phyloP scores from a whole-genome alignment of 1,140 invertebrate genomes.

The Galleria mellonella region DNA sequence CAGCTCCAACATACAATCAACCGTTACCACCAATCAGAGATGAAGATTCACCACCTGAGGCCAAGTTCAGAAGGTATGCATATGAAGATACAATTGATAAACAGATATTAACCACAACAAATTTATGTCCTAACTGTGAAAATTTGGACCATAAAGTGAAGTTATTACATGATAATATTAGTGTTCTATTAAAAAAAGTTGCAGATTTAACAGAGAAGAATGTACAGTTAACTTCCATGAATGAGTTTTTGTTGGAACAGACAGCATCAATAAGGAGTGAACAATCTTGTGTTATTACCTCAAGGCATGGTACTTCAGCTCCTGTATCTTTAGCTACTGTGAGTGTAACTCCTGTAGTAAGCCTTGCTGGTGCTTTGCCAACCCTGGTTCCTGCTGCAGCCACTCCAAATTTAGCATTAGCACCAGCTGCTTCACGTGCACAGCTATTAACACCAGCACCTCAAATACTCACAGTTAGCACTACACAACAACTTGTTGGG shows the following conservation, averaged over 20 bases:
- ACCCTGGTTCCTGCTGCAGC: slow-evolving; percentile 52
- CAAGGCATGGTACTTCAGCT: slow-evolving; percentile 59
- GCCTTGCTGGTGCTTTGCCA: slow-evolving; percentile 54
- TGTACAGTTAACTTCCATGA: slow-evolving; percentile 62
- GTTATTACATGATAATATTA: slow-evolving; percentile 64
- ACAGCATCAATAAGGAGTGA: slow-evolving; percentile 52
- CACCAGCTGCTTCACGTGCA: slow-evolving; percentile 56
- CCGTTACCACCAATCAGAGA: slow-evolving; percentile 44
- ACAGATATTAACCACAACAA: slow-evolving; percentile 32
- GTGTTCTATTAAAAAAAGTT: slow-evolving; percentile 61
- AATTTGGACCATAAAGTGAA: slow-evolving; percentile 57
- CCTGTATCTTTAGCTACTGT: slow-evolving; percentile 64
- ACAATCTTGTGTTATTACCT: slow-evolving; percentile 63
- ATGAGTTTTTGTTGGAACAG: slow-evolving; percentile 65
- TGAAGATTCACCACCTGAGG: slow-evolving; percentile 57
- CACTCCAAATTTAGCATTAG: slow-evolving; percentile 53
- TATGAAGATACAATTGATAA: slow-evolving; percentile 47
- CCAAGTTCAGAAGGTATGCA: slow-evolving; percentile 54
- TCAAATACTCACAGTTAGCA: slow-evolving; percentile 63
- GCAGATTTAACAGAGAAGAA: slow-evolving; percentile 63
- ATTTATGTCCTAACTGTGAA: slow-evolving; percentile 55
- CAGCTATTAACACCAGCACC: slow-evolving; percentile 61
- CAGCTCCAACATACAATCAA: slow-evolving; percentile 33
- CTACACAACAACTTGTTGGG: slow-evolving; percentile 61
- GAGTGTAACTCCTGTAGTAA: slow-evolving; percentile 65